These are phyloP conservation scores for Melinopterus prodromus DNA, from an alignment of 2,888 invertebrate genomes.

Conservation along the genomic window DNA sequence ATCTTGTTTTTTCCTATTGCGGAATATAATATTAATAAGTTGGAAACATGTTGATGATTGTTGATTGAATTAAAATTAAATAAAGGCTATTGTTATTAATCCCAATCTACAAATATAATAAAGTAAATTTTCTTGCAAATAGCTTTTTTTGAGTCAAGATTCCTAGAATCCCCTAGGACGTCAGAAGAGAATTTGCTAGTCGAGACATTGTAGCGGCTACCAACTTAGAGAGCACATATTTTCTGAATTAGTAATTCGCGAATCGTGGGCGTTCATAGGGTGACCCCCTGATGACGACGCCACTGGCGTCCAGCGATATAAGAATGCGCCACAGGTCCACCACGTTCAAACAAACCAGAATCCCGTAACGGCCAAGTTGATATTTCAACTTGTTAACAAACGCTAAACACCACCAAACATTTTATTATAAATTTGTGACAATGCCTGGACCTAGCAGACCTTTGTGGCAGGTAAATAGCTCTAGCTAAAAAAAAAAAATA, in stretches of 20 bases:
- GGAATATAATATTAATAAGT: too few relatives aligned
- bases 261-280: constrained; percentile 14
- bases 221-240: not conserved
- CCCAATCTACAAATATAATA: not conserved
- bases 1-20: too few relatives aligned
- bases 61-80: too few relatives aligned
- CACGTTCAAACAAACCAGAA: constrained; percentile 9
- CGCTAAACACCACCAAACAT: not conserved
- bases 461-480: constrained; percentile 73
- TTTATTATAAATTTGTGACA: constrained; percentile 49
- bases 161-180: not conserved
- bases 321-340: constrained; percentile 32
- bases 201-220: not conserved
- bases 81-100: too few relatives aligned
- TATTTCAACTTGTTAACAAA: not conserved
- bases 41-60: too few relatives aligned
- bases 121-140: too few relatives aligned
- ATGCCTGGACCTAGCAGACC: constrained; percentile 77
- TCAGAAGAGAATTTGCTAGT: not conserved
- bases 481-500: not conserved
- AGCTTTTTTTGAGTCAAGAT: not conserved
- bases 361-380: constrained; percentile 6
- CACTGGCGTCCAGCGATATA: constrained; percentile 34
- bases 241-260: not conserved
- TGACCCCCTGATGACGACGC: constrained; percentile 27